Base-by-base conservation (phyloP, 2,113 vertebrate genomes). In the Meleagris gallopavo region DNA sequence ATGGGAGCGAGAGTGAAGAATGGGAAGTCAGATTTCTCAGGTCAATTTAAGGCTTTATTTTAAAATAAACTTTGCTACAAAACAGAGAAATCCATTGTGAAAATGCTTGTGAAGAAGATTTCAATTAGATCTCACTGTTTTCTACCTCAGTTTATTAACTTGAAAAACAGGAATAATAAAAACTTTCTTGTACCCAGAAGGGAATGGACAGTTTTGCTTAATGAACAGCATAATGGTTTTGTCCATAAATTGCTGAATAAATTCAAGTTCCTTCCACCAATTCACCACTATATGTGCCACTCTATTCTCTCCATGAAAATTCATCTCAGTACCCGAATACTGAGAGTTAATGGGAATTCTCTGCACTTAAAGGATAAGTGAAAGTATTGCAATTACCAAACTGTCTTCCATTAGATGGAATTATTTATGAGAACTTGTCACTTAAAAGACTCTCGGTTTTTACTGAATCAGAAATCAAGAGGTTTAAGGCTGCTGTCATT, bases 341-440 rank as follows among this genome's bases (percentile, higher is more conserved):
- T 86, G 72, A 80, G 73, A 2, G 5, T 82, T 96, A 94, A 96
- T 94, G 94, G 93, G 81, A 82, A 75, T 93, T 92, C 84, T 75
- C 58, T 82, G 88, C 92, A 74, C 73, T 94, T 93, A 90, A 90
- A 95, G 48, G 41, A n/a, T 90, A 93, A 96, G 95, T 97, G 95
- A 94, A 95, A 95, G 92, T 74, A 69, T 16, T 0, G 2, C 75
- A 94, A 94, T 96, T 95, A 94, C 76, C 6, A 1, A 91, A 84
- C 50, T 71, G 36, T 86, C 54, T 96, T 86, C 92, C 87, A 93
- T 96, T 92, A 96, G 80, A 18, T n/a, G 66, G 76, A 95, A 95
- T 94, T 89, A 95, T 97, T 95, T 96, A 93, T 93, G 81, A 94
- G 91, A 95, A 87, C 57, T 83, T 94, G 83, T 92, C 94, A 88